Evolutionary conservation across 2,113 vertebrate species (phyloP), one percentile per base, ranked within the genome.

Genomic region (Plecturocebus donacophilus): DNA sequence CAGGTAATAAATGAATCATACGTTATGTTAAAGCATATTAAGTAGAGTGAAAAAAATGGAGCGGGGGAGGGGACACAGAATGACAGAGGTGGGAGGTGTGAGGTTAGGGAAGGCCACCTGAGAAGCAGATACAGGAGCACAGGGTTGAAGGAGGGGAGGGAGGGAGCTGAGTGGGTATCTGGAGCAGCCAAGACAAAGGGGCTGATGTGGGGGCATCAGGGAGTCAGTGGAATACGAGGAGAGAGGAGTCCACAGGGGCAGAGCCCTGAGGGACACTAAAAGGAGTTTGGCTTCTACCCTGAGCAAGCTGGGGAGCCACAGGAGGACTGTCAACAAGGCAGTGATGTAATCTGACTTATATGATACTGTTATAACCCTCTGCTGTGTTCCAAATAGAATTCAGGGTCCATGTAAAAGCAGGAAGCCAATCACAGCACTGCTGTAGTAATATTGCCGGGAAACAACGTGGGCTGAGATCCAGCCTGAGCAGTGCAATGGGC

Each of bases 161-260:
- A 21, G 16, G 14, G 3, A 73, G 42, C 16, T 9, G 17, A 0
- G 58, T 0, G 4, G 58, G 9, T 5, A 35, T 54, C 27, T 40
- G 68, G 64, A 79, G 17, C 70, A 4, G 25, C 19, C 27, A 30
- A 49, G 42, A 38, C 9, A 42, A 23, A 84, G 21, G 11, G 38
- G 87, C 49, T 79, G n/a, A 38, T 16, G 10, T 42, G 45, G 52
- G 47, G 87, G 25, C 19, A 19, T 56, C 5, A 38, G 40, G 75
- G 49, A 76, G 68, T 23, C 68, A 56, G 56, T 42, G 20, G n/a
- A 8, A 68, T 10, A 2, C 3, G 2, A 70, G 42, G 16, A 70
- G 19, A 86, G 73, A 76, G 0, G 11, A 81, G 32, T 42, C 5
- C 6, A 14, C 12, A 45, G 52, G 10, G 9, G 20, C 6, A 77